Percentiles rank a stretch among this genome's conserved stretches.
These are phyloP conservation scores for Didymodactylos carnosus DNA, from an alignment of 2,888 invertebrate genomes.

Conservation along the genomic window DNA sequence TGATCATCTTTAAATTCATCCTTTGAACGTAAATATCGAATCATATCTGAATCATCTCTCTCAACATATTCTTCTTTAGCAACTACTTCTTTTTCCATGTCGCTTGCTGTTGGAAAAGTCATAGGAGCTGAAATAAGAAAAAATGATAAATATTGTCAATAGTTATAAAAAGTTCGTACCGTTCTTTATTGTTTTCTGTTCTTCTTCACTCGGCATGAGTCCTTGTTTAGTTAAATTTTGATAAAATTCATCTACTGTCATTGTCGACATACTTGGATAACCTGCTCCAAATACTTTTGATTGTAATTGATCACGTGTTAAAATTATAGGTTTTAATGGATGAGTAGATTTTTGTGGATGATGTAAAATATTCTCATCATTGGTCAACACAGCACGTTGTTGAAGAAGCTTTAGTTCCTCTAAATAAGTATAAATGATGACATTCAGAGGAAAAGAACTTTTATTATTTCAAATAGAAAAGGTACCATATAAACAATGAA, in stretches of 20 bases:
- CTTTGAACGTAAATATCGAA: not conserved
- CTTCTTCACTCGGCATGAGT: constrained; percentile 5
- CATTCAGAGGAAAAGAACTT: no score
- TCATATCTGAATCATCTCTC: not conserved
- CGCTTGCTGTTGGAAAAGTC: not conserved
- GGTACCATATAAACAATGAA: no score
- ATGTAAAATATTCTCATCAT: constrained; percentile 7
- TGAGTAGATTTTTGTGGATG: not conserved
- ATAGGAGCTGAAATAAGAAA: not conserved
- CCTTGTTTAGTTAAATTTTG: constrained; percentile 43
- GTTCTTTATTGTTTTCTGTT: not conserved
- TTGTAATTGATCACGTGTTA: constrained; percentile 65
- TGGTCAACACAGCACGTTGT: constrained; percentile 20
- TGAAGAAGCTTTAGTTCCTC: not conserved
- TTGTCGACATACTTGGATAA: constrained; percentile 72
- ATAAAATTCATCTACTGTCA: constrained; percentile 87
- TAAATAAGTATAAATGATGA: not conserved
- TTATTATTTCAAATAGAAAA: no score
- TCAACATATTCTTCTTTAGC: not conserved
- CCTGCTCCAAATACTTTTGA: constrained; percentile 79
- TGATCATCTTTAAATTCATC: not conserved
- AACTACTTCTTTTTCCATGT: not conserved
- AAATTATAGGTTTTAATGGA: constrained; percentile 28
- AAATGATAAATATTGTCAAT: not conserved
- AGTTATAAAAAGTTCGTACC: not conserved